phyloP scores from a whole-genome alignment of 2,888 invertebrate genomes.

The Leuctra nigra region DNA sequence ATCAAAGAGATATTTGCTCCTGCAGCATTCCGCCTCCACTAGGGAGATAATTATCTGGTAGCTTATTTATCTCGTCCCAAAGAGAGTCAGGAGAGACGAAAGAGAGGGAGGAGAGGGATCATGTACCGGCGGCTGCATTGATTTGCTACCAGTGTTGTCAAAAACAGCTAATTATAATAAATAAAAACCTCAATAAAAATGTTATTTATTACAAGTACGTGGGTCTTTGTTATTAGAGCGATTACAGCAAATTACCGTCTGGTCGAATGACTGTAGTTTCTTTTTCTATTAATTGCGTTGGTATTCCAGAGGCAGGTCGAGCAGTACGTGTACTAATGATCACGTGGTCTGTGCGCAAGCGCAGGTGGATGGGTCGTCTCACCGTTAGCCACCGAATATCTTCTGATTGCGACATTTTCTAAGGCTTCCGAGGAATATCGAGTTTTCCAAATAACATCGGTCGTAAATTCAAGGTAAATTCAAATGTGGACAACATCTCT shows the following conservation, averaged over 20 bases:
- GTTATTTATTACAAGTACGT: conserved; percentile 16
- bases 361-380: no score
- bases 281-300: conserved; percentile 1
- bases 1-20: conserved; percentile 1
- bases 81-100: not conserved
- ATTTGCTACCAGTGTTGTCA: conserved; percentile 19
- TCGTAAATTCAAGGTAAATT: no score
- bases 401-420: no score
- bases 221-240: conserved; percentile 9
- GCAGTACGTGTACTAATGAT: no score
- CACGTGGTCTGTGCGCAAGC: no score
- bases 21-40: conserved; percentile 6
- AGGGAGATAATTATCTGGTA: conserved; percentile 11
- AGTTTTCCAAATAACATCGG: no score
- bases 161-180: conserved; percentile 17
- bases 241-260: conserved; percentile 17
- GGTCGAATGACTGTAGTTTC: not conserved
- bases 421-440: no score
- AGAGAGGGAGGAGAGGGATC: not conserved
- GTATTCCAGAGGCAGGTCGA: no score
- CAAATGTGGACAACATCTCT: no score
- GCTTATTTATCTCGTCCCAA: conserved; percentile 1
- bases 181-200: conserved; percentile 15
- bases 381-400: no score
- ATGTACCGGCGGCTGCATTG: not conserved